phyloP scores from a whole-genome alignment of 2,113 vertebrate genomes.

The Alexandromys fortis region DNA sequence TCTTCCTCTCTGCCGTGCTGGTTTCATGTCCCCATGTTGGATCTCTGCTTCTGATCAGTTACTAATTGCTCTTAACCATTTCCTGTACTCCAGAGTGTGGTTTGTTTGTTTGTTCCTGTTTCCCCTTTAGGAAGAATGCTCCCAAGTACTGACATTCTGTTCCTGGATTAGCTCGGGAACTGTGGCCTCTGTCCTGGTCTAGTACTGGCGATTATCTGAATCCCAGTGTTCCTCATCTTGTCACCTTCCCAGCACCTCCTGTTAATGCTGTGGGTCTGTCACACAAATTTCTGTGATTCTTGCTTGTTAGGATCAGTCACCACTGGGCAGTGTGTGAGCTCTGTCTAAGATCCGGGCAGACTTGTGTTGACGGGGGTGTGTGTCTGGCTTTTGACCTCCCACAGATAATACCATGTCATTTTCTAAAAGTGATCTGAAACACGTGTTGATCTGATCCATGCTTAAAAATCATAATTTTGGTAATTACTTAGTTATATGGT shows the following conservation, averaged over 20 bases:
- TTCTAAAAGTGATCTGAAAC: neutral
- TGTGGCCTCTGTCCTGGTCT: rapidly evolving
- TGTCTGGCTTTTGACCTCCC: neutral
- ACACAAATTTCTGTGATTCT: rapidly evolving
- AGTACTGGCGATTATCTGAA: rapidly evolving
- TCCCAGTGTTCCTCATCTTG: too few species aligned
- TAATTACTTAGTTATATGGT: neutral
- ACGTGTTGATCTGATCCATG: neutral
- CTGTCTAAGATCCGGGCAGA: rapidly evolving
- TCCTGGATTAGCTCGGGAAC: neutral
- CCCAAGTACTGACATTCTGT: neutral
- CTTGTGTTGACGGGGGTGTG: rapidly evolving
- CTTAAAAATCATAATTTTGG: neutral
- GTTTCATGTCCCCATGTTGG: neutral
- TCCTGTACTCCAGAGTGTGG: neutral
- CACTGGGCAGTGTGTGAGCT: neutral
- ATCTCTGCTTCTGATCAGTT: rapidly evolving
- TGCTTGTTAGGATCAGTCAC: neutral
- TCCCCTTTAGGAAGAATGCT: neutral
- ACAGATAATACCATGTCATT: rapidly evolving
- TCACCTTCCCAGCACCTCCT: neutral
- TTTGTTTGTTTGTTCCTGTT: neutral
- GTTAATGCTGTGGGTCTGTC: neutral
- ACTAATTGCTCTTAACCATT: neutral
- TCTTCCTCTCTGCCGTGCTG: too few species aligned